phyloP scores from a whole-genome alignment of 2,797 vertebrate genomes.

The Sebastes nivosus region DNA sequence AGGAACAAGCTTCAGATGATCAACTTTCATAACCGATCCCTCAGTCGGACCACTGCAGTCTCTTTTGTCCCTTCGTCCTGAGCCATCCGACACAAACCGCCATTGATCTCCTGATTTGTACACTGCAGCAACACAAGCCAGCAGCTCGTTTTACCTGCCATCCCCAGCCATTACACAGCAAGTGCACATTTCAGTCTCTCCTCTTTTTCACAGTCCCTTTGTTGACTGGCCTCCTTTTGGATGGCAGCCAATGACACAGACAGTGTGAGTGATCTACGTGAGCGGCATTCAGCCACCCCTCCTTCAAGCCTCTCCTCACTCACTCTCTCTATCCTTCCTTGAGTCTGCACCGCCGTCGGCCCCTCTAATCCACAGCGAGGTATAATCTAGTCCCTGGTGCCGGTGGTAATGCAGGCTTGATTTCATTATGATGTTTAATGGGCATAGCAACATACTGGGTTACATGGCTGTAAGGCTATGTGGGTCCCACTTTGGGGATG shows the following conservation, averaged over 20 bases:
- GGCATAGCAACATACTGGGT: conserved; percentile 58
- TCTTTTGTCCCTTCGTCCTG: conserved; percentile 24
- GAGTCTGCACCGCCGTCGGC: conserved; percentile 41
- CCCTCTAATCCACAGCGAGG: conserved; percentile 60
- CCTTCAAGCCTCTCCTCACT: conserved; percentile 31
- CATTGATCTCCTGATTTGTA: conserved; percentile 45
- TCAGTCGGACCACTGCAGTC: neutral
- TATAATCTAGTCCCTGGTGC: conserved; percentile 69
- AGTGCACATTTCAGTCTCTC: conserved; percentile 36
- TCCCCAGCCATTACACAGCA: conserved; percentile 33
- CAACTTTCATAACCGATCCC: neutral
- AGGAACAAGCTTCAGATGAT: neutral
- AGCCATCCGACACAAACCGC: conserved; percentile 38
- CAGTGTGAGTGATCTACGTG: conserved; percentile 56
- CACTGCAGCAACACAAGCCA: conserved; percentile 39
- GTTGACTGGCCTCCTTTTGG: conserved; percentile 64
- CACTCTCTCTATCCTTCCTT: conserved; percentile 32
- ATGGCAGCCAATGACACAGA: conserved; percentile 58
- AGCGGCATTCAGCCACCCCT: conserved; percentile 50
- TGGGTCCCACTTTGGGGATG: conserved; percentile 39
- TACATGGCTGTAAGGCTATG: conserved; percentile 38
- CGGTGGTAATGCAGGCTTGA: conserved; percentile 70
- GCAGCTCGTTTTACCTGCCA: conserved; percentile 63
- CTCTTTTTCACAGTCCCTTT: conserved; percentile 38
- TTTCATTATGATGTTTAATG: conserved; percentile 77